These are phyloP conservation scores for Neodiprion virginianus DNA, from an alignment of 1,140 invertebrate genomes.

Conservation along the genomic window DNA sequence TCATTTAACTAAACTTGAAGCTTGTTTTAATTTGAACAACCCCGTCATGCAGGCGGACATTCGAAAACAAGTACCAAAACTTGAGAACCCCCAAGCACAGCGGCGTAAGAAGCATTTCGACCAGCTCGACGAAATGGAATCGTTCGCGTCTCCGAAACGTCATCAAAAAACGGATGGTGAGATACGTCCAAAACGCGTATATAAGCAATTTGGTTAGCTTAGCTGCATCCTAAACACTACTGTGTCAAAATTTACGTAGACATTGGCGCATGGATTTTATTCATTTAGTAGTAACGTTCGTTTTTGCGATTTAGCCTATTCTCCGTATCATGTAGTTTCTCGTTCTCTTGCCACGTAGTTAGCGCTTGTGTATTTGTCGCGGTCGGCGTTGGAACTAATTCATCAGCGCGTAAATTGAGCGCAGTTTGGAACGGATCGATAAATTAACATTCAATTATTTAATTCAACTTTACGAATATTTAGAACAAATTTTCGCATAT, in stretches of 20 bases:
- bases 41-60: constrained; percentile 29
- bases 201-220: constrained; percentile 8
- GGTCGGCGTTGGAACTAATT: background rate
- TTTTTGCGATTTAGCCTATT: constrained; percentile 1
- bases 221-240: constrained; percentile 26
- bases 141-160: constrained; percentile 55
- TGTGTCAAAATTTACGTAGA: constrained; percentile 32
- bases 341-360: background rate
- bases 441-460: background rate
- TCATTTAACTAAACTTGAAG: too few species aligned
- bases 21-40: too few species aligned
- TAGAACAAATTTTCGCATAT: too few species aligned
- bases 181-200: constrained; percentile 29
- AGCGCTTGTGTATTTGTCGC: background rate
- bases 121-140: constrained; percentile 54
- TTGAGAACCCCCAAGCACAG: constrained; percentile 35
- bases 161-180: constrained; percentile 56
- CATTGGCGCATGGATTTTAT: constrained; percentile 34
- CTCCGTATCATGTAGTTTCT: constrained; percentile 26
- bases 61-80: constrained; percentile 50
- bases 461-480: background rate
- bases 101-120: constrained; percentile 44
- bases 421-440: background rate
- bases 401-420: background rate
- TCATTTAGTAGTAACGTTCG: constrained; percentile 23